A percentile compares a stretch with the other conserved stretches of the same genome.
Evolutionary conservation across 2,797 vertebrate genomes (phyloP).

Genomic region (Pristis pectinata): DNA sequence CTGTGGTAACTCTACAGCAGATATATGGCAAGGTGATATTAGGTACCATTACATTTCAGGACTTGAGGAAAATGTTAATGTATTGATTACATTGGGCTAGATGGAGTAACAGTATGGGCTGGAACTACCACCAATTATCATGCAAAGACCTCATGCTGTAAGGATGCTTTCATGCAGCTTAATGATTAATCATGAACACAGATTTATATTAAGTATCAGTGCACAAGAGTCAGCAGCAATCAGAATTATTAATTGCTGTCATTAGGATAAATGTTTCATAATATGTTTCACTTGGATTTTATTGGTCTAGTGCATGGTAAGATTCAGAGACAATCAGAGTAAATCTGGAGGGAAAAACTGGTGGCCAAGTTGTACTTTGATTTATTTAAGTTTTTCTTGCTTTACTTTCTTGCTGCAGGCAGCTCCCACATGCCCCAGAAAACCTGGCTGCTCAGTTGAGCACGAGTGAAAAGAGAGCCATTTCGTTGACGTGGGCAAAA

Average conservation of each 20-base stretch:
- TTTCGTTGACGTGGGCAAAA: constrained; percentile 87
- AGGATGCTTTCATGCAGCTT: background rate
- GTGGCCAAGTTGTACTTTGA: background rate
- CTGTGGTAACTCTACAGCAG: background rate
- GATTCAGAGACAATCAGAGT: background rate
- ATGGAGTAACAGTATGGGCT: too few relatives aligned
- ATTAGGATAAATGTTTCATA: too few relatives aligned
- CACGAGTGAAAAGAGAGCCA: constrained; percentile 71
- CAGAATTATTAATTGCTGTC: background rate
- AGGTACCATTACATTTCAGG: background rate
- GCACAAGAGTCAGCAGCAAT: background rate
- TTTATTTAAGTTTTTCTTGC: background rate
- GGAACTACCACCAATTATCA: background rate
- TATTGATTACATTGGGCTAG: too few relatives aligned
- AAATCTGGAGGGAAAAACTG: background rate
- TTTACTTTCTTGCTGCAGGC: constrained; percentile 57
- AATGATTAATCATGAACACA: background rate
- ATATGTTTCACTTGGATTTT: background rate
- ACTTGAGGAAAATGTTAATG: too few relatives aligned
- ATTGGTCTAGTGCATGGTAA: background rate
- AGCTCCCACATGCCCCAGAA: constrained; percentile 85
- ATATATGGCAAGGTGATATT: background rate
- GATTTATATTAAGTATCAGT: background rate
- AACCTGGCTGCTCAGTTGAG: constrained; percentile 73
- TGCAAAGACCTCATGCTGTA: background rate